Evolutionary conservation across 2,113 vertebrate genomes (phyloP), one percentile per base, ranked within the genome.

Genomic region (Anarhynchus alexandrinus): DNA sequence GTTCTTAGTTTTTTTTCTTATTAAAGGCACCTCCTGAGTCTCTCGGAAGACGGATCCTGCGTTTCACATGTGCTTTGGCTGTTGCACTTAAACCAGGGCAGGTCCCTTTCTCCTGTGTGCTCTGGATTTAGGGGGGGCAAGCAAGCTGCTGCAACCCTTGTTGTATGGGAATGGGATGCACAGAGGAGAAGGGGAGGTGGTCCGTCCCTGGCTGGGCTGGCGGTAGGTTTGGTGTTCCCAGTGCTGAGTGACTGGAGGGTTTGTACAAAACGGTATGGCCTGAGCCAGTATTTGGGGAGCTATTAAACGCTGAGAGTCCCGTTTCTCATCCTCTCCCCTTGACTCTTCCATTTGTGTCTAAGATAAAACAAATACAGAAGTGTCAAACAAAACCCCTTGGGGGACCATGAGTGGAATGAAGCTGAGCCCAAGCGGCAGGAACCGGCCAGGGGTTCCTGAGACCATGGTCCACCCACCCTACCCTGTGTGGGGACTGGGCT

Each of bases 401-500:
- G 67, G 58, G 86, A 52, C 11, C 42, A 1, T 8, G 15, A 86
- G 45, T 1, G 0, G 66, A 90, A 94, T 52, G 71, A 88, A 92
- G 62, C 12, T 6, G 8, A 91, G 73, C 38, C 65, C 18, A 76
- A 54, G 67, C 57, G 38, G 38, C 5, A 10, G 38, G 79, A 88
- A 20, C 47, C 1, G 4, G 62, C 54, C 54, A 22, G 26, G 21
- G 26, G 16, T 91, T 43, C 16, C 42, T 0, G 1, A 12, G 47
- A 49, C 32, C 0, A 0, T 38, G 40, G 21, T 79, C n/a, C 29
- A 42, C 13, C 40, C 45, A 7, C 12, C 6, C 18, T 5, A 86
- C n/a, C 88, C 59, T n/a, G 34, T 2, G 1, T 0, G 4, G 38
- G 27, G 71, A 47, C 17, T 0, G 0, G 59, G 11, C 25, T n/a